These are phyloP conservation scores for Eupithecia exiguata DNA, from an alignment of 2,888 invertebrate species.

Conservation along the genomic window DNA sequence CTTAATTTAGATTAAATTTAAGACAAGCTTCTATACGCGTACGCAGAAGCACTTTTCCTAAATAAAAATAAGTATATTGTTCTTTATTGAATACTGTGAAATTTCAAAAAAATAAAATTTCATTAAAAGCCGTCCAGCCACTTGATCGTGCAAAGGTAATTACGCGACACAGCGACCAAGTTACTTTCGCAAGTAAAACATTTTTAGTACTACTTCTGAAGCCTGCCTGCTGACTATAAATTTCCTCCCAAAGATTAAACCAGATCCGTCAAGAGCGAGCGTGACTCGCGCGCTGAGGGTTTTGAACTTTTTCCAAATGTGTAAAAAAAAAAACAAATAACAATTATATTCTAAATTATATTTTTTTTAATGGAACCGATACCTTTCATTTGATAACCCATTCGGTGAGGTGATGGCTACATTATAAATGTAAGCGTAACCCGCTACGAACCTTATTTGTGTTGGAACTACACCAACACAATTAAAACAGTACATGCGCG, in stretches of 20 bases:
- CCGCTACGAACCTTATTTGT: too few relatives aligned
- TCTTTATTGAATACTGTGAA: neutral
- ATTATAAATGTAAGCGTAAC: too few relatives aligned
- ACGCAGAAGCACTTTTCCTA: neutral
- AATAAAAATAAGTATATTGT: neutral
- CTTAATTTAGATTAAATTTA: neutral
- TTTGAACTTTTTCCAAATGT: too few relatives aligned
- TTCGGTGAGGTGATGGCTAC: too few relatives aligned
- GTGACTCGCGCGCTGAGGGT: too few relatives aligned
- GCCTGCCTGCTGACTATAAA: neutral
- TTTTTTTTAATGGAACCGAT: too few relatives aligned
- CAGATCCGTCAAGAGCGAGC: too few relatives aligned
- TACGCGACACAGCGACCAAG: neutral
- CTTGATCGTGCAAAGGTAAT: neutral
- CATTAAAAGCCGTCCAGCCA: neutral
- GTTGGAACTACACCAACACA: too few relatives aligned
- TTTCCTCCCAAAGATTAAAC: neutral
- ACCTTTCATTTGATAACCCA: too few relatives aligned
- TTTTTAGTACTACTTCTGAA: neutral
- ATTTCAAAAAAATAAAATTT: neutral
- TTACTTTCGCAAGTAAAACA: neutral
- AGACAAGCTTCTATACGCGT: neutral
- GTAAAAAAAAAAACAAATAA: too few relatives aligned
- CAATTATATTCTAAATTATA: too few relatives aligned
- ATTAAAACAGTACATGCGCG: too few relatives aligned